Evolutionary conservation across 35 echinoderm and acorn worm genomes (phyloP), one percentile per base, ranked within the genome.

Genomic region (Ophiothrix spiculata): DNA sequence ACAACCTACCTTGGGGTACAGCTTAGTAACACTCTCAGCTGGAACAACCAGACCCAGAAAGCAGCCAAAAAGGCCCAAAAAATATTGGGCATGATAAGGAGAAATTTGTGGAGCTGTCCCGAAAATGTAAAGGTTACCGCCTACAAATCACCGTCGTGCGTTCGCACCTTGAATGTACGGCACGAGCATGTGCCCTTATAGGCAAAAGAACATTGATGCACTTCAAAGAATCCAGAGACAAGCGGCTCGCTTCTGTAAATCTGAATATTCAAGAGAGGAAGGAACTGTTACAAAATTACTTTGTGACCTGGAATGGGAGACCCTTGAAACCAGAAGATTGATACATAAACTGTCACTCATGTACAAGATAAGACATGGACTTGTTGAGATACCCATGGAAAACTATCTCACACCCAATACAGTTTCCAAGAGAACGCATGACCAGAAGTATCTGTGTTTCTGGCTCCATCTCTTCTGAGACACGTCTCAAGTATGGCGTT

Each of bases 31-130:
- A 76, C 56, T 0, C 39, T 86, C 11, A 74, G 25, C 35, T 86
- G 84, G 84, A 75, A 86, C 23, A 45, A 45, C 0, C 84, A 86
- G 19, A 86, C 64, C 14, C 31, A 75, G n/a, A 32, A 14, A 33
- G 64, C 38, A 28, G 15, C 39, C 28, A 76, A 76, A 0, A 86
- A 76, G 19, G 64, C 34, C 11, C 35, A 36, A 25, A 86, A 69
- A n/a, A 28, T 69, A 25, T n/a, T 69, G 8, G 60, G 60, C 1
- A n/a, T 32, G 32, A 17, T 76, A 12, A 73, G 32, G 32, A 19
- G 21, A 1, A 31, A 40, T n/a, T 8, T 40, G 21, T 23, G 63
- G 69, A 1, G 23, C 23, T 25, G 39, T 4, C 23, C 77, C 14
- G 23, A 77, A 34, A 77, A 33, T 1, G 21, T 60, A 1, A 77